Evolutionary conservation across 2,797 vertebrate species (phyloP).

Genomic region (Orestias chungarensis): DNA sequence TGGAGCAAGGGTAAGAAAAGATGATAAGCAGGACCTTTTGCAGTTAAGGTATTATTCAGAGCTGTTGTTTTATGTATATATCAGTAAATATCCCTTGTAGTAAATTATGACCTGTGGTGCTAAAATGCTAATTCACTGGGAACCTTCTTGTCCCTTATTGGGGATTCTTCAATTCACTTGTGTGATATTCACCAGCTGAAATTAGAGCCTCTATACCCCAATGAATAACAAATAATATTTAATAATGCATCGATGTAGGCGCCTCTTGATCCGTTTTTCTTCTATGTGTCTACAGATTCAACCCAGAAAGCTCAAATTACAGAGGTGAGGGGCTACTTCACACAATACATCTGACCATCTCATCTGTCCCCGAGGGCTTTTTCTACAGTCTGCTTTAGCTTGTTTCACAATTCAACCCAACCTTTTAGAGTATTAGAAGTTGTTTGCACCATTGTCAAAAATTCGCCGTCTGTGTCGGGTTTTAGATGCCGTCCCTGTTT

Average conservation of each 20-base stretch:
- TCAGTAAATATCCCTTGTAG: neutral
- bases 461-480: neutral
- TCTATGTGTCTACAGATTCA: constrained; percentile 66
- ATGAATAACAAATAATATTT: constrained; percentile 12
- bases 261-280: constrained; percentile 19
- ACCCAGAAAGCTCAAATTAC: constrained; percentile 64
- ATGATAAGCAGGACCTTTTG: neutral
- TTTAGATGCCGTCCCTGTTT: constrained; percentile 83
- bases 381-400: neutral
- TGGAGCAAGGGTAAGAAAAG: constrained; percentile 3
- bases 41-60: neutral
- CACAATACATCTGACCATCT: constrained; percentile 13
- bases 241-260: constrained; percentile 28
- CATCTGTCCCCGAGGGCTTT: constrained; percentile 5
- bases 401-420: constrained; percentile 12
- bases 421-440: neutral
- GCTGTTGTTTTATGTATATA: neutral
- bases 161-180: neutral
- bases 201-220: neutral
- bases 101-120: neutral
- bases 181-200: neutral
- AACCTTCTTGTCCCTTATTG: neutral
- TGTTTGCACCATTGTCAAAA: neutral
- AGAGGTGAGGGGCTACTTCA: constrained; percentile 65
- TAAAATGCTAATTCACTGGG: neutral